These are phyloP conservation scores for Thamnophis elegans DNA, from an alignment of 2,797 vertebrate genomes.

Conservation along the genomic window DNA sequence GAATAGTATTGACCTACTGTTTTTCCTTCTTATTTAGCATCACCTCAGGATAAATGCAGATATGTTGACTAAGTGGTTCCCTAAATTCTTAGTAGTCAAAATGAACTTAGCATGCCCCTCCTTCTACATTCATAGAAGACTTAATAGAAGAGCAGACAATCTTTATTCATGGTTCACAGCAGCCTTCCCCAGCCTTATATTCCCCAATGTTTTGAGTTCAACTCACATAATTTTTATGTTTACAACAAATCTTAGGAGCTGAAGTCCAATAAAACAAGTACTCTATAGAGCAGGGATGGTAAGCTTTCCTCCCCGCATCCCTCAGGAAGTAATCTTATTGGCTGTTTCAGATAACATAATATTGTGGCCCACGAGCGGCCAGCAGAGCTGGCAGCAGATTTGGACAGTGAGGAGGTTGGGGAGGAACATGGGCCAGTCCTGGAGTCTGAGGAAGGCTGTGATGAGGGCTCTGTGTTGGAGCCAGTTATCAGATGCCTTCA, in stretches of 20 bases:
- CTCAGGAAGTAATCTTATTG: background rate
- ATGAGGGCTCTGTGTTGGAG: no score
- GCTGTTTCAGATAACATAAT: background rate
- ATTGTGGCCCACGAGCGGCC: no score
- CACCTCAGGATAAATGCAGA: background rate
- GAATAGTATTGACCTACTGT: background rate
- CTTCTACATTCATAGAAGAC: background rate
- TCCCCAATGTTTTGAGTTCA: background rate
- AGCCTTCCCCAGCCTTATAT: background rate
- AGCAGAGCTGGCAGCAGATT: no score
- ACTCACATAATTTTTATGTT: background rate
- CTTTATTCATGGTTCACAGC: background rate
- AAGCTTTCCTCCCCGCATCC: fast-evolving
- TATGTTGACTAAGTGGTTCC: background rate
- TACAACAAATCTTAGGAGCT: background rate
- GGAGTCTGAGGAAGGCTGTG: no score
- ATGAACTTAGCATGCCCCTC: background rate
- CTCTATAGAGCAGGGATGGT: background rate
- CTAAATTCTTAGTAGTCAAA: background rate
- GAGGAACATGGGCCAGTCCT: no score
- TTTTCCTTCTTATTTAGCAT: background rate
- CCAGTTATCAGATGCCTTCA: no score
- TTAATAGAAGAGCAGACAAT: background rate
- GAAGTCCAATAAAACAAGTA: background rate
- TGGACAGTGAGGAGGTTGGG: no score